Base-by-base conservation (phyloP, 1,140 invertebrate genomes). In the Solenopsis invicta region DNA sequence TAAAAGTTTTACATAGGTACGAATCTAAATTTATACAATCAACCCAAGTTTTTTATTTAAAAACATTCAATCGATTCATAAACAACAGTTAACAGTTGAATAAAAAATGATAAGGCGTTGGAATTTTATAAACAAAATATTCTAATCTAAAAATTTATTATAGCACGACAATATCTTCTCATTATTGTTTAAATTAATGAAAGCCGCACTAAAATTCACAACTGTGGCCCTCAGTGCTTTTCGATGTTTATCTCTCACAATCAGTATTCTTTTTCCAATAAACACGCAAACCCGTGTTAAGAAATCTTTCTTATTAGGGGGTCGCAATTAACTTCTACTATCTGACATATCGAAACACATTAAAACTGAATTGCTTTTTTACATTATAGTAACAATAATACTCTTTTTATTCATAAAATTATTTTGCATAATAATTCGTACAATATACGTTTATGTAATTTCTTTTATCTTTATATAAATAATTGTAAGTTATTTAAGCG, bases 241-340 rank as follows among this genome's bases (percentile, higher is more conserved):
- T 18, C 1, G 52, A 84, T 84, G 24, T 74, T 61, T 84, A 84
- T n/a, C n/a, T n/a, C n/a, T n/a, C n/a, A n/a, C n/a, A n/a, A n/a
- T 84, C 80, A 16, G 24, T 37, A 37, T 85, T 89, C 85, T 77
- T 88, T 76, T 50, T 69, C 66, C 69, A 87, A 87, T 87, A 89
- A 91, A 91, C 91, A 93, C 89, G 85, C 87, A 48, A 91, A 85
- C 82, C 64, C 50, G 29, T 62, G 62, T 88, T 67, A 52, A 87
- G 41, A 82, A 87, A 77, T 75, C 69, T 76, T 82, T 10, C 54
- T 13, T 56, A 86, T 89, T 89, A 10, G 50, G 66, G 45, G 29
- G 12, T 66, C 16, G 50, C 18, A 18, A 24, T 37, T 61, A 69
- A 52, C 18, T 74, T 29, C 18, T 72, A 48, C 2, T 82, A 50